Conservation (phyloP, 2,797 vertebrate genomes). For the Pelobates cultripes region DNA sequence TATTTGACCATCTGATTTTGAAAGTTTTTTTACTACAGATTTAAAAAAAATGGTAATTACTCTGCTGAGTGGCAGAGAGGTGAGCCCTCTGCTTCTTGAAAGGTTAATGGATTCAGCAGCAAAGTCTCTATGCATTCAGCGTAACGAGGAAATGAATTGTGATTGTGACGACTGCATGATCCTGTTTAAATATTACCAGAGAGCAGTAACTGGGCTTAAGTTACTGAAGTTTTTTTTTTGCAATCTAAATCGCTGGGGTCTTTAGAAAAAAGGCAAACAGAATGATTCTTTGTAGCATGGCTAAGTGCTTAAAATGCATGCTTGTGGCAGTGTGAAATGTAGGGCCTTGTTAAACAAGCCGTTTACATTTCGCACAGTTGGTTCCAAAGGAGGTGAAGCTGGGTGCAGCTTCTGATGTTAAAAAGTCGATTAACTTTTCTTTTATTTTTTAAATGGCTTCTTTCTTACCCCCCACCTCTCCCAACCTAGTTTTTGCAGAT, state of each 20-base stretch:
- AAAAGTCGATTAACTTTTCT: no score
- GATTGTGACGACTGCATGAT: not conserved
- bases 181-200: conserved; percentile 17
- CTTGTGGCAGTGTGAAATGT: conserved; percentile 16
- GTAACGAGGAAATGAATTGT: conserved; percentile 7
- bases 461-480: no score
- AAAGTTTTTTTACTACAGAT: no score
- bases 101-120: conserved; percentile 14
- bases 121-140: not conserved
- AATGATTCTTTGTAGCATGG: conserved; percentile 1
- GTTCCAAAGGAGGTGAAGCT: not conserved
- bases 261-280: conserved; percentile 2
- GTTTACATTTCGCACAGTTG: not conserved
- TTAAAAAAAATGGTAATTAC: not conserved
- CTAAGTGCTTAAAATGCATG: not conserved
- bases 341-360: conserved; percentile 6
- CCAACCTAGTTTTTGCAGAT: no score
- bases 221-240: not conserved
- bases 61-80: not conserved
- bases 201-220: not conserved
- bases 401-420: no score
- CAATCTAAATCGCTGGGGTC: not conserved
- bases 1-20: no score
- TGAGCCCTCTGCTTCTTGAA: not conserved
- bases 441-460: no score